A percentile compares a stretch with the other conserved stretches of the same genome.
phyloP scores from a whole-genome alignment of 1,140 invertebrate genomes.

The Trypoxylus dichotomus region DNA sequence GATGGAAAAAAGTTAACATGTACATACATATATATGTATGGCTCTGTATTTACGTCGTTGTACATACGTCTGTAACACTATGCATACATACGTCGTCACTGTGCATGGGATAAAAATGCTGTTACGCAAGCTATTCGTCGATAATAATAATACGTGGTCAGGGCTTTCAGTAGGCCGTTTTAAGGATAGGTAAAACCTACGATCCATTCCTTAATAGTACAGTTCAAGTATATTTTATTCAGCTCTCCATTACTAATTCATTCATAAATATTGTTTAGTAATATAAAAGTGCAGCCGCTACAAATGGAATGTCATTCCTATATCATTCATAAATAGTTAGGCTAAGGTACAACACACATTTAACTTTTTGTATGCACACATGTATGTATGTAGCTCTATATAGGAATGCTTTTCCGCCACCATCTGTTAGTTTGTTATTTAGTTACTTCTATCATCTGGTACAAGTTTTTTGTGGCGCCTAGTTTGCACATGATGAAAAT shows the following conservation, averaged over 20 bases:
- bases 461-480: neutral
- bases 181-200: slow-evolving; percentile 35
- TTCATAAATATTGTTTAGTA: slow-evolving; percentile 33
- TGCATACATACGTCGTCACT: neutral
- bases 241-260: slow-evolving; percentile 29
- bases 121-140: neutral
- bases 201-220: slow-evolving; percentile 34
- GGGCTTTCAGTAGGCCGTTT: slow-evolving; percentile 33
- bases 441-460: neutral
- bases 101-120: neutral
- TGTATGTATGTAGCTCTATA: neutral
- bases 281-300: neutral
- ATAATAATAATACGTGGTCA: slow-evolving; percentile 29
- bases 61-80: neutral
- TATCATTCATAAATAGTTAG: neutral
- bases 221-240: slow-evolving; percentile 29
- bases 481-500: neutral
- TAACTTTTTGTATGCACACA: neutral
- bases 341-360: neutral
- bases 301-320: neutral
- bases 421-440: neutral
- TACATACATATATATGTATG: neutral
- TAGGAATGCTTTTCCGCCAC: neutral
- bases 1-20: neutral
- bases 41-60: neutral